These are phyloP conservation scores for Clarias gariepinus DNA, from an alignment of 2,113 vertebrate genomes.

Conservation along the genomic window DNA sequence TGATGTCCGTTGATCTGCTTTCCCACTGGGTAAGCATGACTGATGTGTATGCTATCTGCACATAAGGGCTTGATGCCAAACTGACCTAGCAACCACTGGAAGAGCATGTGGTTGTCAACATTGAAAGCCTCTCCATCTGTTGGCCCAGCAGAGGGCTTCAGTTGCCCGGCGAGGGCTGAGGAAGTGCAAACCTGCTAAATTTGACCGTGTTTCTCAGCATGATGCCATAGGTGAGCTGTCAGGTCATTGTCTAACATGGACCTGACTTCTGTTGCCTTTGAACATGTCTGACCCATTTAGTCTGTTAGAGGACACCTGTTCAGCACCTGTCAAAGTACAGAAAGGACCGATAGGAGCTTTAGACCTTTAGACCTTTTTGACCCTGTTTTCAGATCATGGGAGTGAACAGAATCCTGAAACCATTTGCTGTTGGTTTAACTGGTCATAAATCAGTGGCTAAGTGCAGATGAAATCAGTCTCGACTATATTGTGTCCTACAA, in stretches of 20 bases:
- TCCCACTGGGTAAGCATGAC: slow-evolving; percentile 61
- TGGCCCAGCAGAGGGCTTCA: slow-evolving; percentile 70
- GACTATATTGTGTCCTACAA: neutral
- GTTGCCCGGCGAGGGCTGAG: slow-evolving; percentile 70
- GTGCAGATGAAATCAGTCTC: slow-evolving; percentile 1
- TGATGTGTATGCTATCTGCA: slow-evolving; percentile 65
- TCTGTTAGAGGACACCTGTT: slow-evolving; percentile 46
- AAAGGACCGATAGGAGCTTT: slow-evolving; percentile 30
- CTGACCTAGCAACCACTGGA: slow-evolving; percentile 67
- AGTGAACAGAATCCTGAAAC: slow-evolving; percentile 27
- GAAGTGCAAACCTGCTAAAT: slow-evolving; percentile 50
- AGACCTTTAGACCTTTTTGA: slow-evolving; percentile 28
- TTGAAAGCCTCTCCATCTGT: slow-evolving; percentile 70
- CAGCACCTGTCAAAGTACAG: slow-evolving; percentile 36
- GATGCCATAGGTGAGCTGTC: slow-evolving; percentile 51
- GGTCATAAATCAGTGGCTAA: slow-evolving; percentile 5
- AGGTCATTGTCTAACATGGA: slow-evolving; percentile 51
- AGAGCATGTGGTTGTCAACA: slow-evolving; percentile 47
- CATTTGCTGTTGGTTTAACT: slow-evolving; percentile 21
- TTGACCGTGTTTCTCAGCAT: slow-evolving; percentile 47
- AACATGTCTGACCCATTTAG: slow-evolving; percentile 52
- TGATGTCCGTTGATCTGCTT: slow-evolving; percentile 29
- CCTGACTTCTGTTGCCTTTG: slow-evolving; percentile 55
- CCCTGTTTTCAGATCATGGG: slow-evolving; percentile 22
- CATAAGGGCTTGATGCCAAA: slow-evolving; percentile 65